Base-by-base conservation (phyloP, 2,113 vertebrate species). In the Oophaga pumilio region DNA sequence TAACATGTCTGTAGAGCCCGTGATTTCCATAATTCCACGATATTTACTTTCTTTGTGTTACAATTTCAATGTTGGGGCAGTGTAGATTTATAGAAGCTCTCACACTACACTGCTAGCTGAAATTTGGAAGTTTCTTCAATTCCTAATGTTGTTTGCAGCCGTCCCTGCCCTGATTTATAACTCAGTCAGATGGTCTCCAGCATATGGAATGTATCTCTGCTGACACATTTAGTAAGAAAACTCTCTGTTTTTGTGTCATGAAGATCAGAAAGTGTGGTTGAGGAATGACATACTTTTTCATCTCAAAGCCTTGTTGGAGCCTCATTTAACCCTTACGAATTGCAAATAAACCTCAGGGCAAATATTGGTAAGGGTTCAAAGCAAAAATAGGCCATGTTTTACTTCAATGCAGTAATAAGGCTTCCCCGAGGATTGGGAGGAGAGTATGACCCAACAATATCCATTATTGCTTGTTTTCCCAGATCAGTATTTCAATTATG, bases 161-260 rank as follows among this genome's bases (percentile, higher is more conserved):
- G 69, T 60, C 64, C 53, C 71, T 64, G 43, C 78, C 49, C 71
- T 74, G 79, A 88, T 88, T 88, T 83, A 83, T 84, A 82, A 82
- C 53, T 28, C 18, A 33, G 11, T 85, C 64, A 69, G n/a, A 87
- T 87, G 43, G 73, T 33, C 59, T 50, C 43, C 60, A 52, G 15
- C 80, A 88, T 68, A 84, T 88, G 80, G 80, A 73, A 76, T 88
- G 57, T 50, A 69, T 88, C 87, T 84, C 71, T 11, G 20, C 81
- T 83, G 87, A 88, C 87, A 88, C 59, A 84, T 83, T 84, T 57
- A 26, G 80, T 77, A 77, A 56, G 59, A 84, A 82, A 83, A 88
- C 59, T 76, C 81, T 76, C 17, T 43, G 52, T 24, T 74, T 78
- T 76, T 83, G 80, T 87, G 79, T 87, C 86, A 28, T 18, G 43